These are phyloP conservation scores for Oncopodura yosiiana DNA, from an alignment of 1,140 invertebrate genomes.

Conservation along the genomic window DNA sequence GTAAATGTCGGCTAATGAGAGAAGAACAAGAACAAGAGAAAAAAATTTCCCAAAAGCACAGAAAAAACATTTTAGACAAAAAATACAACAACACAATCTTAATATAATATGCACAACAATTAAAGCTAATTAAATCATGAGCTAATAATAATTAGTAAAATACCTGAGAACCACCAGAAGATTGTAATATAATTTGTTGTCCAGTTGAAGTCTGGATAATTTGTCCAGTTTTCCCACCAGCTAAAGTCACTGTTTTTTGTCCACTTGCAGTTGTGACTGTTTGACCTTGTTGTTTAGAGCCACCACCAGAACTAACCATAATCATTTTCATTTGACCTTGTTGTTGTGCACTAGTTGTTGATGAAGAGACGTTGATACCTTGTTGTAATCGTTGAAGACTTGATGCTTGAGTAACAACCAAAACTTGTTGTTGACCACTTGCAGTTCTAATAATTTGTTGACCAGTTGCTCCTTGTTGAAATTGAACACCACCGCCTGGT, in stretches of 20 bases:
- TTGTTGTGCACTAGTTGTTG: constrained; percentile 44
- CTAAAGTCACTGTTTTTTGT: neutral
- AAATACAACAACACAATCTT: no score
- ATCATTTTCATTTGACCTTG: no score
- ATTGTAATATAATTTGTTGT: neutral
- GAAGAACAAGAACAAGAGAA: neutral
- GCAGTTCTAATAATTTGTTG: constrained; percentile 44
- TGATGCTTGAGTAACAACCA: constrained; percentile 60
- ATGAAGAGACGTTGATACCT: constrained; percentile 48
- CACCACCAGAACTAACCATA: constrained; percentile 46
- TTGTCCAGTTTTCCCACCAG: neutral
- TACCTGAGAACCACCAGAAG: no score
- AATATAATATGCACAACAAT: no score
- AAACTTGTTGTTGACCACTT: constrained; percentile 50
- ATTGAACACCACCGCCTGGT: constrained; percentile 47
- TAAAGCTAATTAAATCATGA: no score
- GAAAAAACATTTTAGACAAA: no score
- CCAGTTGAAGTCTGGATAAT: neutral
- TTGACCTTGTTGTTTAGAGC: constrained; percentile 18
- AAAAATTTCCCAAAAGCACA: no score
- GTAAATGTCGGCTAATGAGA: constrained; percentile 40
- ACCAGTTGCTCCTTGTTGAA: no score
- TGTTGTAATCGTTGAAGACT: constrained; percentile 51
- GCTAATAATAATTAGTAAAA: no score
- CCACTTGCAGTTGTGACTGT: constrained; percentile 6